Base-by-base conservation (phyloP, 1,140 invertebrate species). In the Bombus sylvicola region DNA sequence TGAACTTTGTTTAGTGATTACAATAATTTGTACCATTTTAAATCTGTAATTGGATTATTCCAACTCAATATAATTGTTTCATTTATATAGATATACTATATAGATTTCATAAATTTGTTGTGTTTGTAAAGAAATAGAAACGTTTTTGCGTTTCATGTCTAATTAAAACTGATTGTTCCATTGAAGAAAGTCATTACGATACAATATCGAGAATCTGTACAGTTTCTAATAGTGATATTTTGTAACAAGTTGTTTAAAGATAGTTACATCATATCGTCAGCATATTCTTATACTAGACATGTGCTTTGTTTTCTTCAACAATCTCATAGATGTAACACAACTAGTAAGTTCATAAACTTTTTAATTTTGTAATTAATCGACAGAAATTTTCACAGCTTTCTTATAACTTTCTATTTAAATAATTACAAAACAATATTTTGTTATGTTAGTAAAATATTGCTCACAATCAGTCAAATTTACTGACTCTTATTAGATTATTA, bases 261-360 rank as follows among this genome's bases (percentile, higher is more conserved):
- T 73, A 89, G 75, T 87, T 91, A 88, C 89, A 85, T 88, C 81
- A 82, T 81, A 88, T 90, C 80, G 10, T 88, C 82, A 77, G 43
- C 83, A 88, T 90, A 76, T 82, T 68, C 89, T 90, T 90, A 90
- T 31, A 53, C 83, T 90, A 90, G 59, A 83, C 86, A 88, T 85
- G 41, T 87, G 87, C 84, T 81, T 81, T 90, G 47, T 66, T 90
- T 83, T 39, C n/a, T 80, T 88, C 89, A 90, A 90, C 89, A 90
- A 90, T 90, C 89, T 88, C 89, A 90, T 90, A 86, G 6, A 86
- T 90, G 87, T 86, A 90, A 86, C 87, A 85, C 3, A 85, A 80
- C n/a, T 68, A 76, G 73, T 57, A 62, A 18, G 76, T 86, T 80
- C 28, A 41, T 86, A 81, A 90, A 37, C 59, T 80, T 73, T 62